Percentiles rank a stretch among this genome's conserved stretches.
phyloP scores from a whole-genome alignment of 2,797 vertebrate genomes.

The Sebastiscus tertius region DNA sequence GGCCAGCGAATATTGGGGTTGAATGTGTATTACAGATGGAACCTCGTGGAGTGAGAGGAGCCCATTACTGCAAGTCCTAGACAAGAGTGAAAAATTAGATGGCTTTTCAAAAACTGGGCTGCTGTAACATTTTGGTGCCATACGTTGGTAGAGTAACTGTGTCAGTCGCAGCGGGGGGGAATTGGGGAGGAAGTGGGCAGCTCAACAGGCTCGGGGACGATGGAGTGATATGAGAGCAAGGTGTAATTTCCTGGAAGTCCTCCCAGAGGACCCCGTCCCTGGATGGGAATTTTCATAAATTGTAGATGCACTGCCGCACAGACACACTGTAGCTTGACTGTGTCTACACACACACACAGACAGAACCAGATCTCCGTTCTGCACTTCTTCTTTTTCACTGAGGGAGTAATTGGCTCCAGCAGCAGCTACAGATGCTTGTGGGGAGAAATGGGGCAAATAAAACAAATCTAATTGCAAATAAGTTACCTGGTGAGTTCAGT shows the following conservation, averaged over 20 bases:
- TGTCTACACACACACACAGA: background rate
- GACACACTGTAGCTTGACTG: background rate
- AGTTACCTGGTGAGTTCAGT: slow-evolving; percentile 71
- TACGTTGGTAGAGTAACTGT: slow-evolving; percentile 64
- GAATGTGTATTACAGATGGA: slow-evolving; percentile 69
- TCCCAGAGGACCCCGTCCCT: slow-evolving; percentile 64
- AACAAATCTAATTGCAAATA: slow-evolving; percentile 81
- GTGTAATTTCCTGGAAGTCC: slow-evolving; percentile 76
- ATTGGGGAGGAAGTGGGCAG: slow-evolving; percentile 39
- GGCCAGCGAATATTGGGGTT: slow-evolving; percentile 52
- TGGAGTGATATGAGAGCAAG: slow-evolving; percentile 74
- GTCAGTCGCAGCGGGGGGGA: slow-evolving; percentile 58
- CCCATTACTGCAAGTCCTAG: slow-evolving; percentile 68
- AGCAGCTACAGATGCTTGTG: slow-evolving; percentile 54
- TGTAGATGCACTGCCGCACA: slow-evolving; percentile 28
- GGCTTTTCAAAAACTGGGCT: slow-evolving; percentile 70
- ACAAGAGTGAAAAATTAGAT: slow-evolving; percentile 76
- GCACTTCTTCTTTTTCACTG: slow-evolving; percentile 24
- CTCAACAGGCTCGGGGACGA: slow-evolving; percentile 66
- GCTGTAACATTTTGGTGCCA: slow-evolving; percentile 61
- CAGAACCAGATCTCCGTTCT: slow-evolving; percentile 20
- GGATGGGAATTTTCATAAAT: slow-evolving; percentile 63
- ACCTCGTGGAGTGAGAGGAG: slow-evolving; percentile 64
- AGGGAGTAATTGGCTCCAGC: slow-evolving; percentile 63
- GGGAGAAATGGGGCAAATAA: slow-evolving; percentile 72